phyloP scores from a whole-genome alignment of 2,797 vertebrate genomes.

The Centropyge bicolor region DNA sequence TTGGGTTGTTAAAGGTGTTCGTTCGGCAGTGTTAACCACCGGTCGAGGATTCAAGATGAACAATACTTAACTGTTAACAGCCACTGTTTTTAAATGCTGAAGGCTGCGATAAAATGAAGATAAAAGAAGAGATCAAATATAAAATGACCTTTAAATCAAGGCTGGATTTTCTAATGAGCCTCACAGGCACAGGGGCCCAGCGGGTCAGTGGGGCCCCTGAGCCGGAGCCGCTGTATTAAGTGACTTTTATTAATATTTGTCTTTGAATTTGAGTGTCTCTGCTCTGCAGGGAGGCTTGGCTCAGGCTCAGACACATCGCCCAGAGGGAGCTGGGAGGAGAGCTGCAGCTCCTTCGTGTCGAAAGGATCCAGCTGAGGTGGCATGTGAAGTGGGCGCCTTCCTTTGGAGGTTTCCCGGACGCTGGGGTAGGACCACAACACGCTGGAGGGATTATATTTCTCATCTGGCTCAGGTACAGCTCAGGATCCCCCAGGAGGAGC shows the following conservation, averaged over 20 bases:
- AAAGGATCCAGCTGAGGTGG: not conserved
- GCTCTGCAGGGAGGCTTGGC: not conserved
- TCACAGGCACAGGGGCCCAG: not conserved
- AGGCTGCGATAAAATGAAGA: not conserved
- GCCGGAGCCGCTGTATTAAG: not conserved
- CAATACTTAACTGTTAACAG: too few species aligned
- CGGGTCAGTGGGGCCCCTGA: not conserved
- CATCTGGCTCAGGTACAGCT: too few species aligned
- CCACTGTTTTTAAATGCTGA: too few species aligned
- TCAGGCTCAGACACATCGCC: not conserved
- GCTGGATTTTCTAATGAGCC: constrained; percentile 1
- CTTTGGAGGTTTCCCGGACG: not conserved
- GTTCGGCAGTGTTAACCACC: too few species aligned
- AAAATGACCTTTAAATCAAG: constrained; percentile 18
- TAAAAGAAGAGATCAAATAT: constrained; percentile 12
- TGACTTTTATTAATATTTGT: constrained; percentile 21
- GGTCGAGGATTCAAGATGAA: too few species aligned
- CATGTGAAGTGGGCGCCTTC: too few species aligned
- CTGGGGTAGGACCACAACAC: not conserved
- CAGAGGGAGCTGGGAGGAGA: not conserved
- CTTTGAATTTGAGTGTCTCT: not conserved
- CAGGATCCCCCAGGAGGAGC: too few species aligned
- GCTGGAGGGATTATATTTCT: too few species aligned
- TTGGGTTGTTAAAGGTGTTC: too few species aligned
- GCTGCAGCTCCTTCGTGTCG: too few species aligned